Percentiles rank a stretch among this genome's conserved stretches.
These are phyloP conservation scores for Trichopria drosophilae DNA, from an alignment of 2,888 invertebrate species.

Conservation along the genomic window DNA sequence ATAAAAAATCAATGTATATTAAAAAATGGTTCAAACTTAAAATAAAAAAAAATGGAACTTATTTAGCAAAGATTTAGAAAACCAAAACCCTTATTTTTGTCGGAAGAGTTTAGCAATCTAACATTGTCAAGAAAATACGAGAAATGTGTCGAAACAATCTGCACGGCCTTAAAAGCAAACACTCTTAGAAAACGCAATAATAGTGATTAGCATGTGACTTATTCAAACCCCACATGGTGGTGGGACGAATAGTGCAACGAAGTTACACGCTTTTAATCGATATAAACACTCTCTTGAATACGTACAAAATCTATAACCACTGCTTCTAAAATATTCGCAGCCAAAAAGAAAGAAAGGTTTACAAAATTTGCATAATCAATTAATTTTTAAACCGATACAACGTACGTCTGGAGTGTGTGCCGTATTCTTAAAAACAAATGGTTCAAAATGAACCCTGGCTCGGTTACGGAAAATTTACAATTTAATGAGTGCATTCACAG, in stretches of 20 bases:
- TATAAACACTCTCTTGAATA: conserved; percentile 11
- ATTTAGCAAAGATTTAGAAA: no score
- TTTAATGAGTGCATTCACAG: background rate
- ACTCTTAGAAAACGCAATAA: conserved; percentile 15
- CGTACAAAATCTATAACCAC: conserved; percentile 4
- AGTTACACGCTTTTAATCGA: conserved; percentile 15
- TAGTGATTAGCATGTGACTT: background rate
- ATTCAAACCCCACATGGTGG: conserved; percentile 20
- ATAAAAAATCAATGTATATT: no score
- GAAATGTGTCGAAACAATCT: conserved; percentile 7
- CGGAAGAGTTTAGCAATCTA: no score
- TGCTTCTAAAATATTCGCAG: conserved; percentile 10
- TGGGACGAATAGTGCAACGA: conserved; percentile 23
- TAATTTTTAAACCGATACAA: conserved; percentile 6
- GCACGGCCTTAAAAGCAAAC: conserved; percentile 2
- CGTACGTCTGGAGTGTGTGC: conserved; percentile 8
- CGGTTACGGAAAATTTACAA: background rate
- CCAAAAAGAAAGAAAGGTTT: background rate
- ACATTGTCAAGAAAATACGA: conserved; percentile 19
- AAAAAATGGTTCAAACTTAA: no score
- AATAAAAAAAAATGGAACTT: no score
- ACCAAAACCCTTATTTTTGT: no score
- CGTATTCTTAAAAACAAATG: conserved; percentile 5
- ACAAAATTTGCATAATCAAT: conserved; percentile 16
- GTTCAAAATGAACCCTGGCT: conserved; percentile 5